Evolutionary conservation across 2,113 vertebrate species (phyloP).

Genomic region (Stercorarius parasiticus): DNA sequence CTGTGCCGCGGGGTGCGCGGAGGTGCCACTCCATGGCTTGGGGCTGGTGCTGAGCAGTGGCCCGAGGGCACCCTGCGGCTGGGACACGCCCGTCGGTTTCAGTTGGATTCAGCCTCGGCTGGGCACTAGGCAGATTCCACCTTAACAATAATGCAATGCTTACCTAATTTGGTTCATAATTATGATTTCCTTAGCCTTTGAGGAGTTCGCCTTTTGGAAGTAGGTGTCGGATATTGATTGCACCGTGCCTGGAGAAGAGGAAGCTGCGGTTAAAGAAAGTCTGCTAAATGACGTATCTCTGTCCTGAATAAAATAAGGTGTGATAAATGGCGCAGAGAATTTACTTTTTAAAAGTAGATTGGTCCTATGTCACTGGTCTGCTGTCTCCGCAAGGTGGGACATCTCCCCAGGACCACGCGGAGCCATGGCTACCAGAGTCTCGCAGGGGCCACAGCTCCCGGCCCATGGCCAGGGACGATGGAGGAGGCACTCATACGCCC

Average conservation of each 20-base stretch:
- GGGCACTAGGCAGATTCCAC: background rate
- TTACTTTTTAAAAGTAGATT: background rate
- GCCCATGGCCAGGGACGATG: fast-evolving
- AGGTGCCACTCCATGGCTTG: too few species aligned
- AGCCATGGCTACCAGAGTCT: background rate
- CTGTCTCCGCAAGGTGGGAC: background rate
- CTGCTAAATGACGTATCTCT: background rate
- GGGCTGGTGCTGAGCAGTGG: background rate
- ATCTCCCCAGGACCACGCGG: background rate
- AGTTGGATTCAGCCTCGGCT: too few species aligned
- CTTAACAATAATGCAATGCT: too few species aligned
- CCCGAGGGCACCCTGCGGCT: background rate
- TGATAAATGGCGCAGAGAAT: fast-evolving
- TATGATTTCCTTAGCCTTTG: background rate
- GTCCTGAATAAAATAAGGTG: background rate
- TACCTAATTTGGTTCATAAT: background rate
- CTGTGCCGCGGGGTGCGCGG: too few species aligned
- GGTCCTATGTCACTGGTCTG: background rate
- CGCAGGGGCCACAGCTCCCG: background rate
- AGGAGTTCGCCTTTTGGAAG: background rate
- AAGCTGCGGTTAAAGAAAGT: background rate
- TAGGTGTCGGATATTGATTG: background rate
- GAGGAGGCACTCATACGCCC: background rate
- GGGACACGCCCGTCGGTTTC: fast-evolving
- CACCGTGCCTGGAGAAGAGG: background rate